Evolutionary conservation across 92 coral and sea anemone genomes (phyloP), one percentile per base, ranked within the genome.

Genomic region (Phenganax subtilis): DNA sequence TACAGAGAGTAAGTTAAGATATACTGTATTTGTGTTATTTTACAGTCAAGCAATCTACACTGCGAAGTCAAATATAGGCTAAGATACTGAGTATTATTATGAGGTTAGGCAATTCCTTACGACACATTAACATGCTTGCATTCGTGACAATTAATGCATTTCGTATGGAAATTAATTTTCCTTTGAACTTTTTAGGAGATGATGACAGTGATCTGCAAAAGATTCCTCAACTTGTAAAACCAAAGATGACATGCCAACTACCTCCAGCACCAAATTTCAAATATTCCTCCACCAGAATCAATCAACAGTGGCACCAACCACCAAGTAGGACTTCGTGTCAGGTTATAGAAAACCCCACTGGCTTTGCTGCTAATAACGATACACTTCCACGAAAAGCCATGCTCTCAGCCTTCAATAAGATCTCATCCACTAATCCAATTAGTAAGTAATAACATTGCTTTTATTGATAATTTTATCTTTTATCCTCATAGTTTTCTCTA

Each of bases 221-320:
- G 77, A 72, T 54, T 11, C 59, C 58, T 47, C 58, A 72, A 72
- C 77, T 0, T 57, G 20, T 17, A 47, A 4, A 47, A 10, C 9
- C 58, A 9, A 27, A 66, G 47, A 37, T 37, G 47, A 37, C 47
- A 52, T 25, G 30, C 31, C 31, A 72, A 72, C 77, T 72, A 37
- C 77, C 77, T 3, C 8, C 14, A 54, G 77, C 77, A 72, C 77
- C 77, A 72, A 72, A 25, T 72, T 72, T 72, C 44, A 72, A 51
- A 54, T 20, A 54, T 6, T 47, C 16, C 12, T 54, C 28, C n/a
- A 4, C 58, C 29, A 11, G 15, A 72, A 47, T 27, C 70, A 64
- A 66, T 51, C 57, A 44, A 54, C 77, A 9, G 77, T 72, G 5
- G 11, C 77, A 57, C 14, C 77, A 37, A 37, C 47, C 56, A 72